Percentiles rank a stretch among this genome's conserved stretches.
phyloP scores from a whole-genome alignment of 2,113 vertebrate genomes.

The Scytalopus superciliaris region DNA sequence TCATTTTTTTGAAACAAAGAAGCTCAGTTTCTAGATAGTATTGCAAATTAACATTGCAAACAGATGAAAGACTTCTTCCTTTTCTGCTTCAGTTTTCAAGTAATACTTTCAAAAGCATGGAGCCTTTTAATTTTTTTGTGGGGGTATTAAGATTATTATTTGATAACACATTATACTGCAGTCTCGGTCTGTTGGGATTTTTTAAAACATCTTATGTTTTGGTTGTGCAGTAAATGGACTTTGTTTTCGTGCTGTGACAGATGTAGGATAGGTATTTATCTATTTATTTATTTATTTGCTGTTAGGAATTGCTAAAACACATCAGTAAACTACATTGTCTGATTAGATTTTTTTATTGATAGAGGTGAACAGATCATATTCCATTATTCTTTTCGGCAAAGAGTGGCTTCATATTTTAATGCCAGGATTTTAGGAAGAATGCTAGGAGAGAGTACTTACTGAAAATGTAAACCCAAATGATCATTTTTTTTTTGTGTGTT shows the following conservation, averaged over 20 bases:
- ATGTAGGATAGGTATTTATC: background rate
- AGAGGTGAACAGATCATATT: background rate
- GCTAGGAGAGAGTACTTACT: background rate
- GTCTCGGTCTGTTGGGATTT: background rate
- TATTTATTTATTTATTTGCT: background rate
- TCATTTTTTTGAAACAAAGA: background rate
- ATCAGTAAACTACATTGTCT: background rate
- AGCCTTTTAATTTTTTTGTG: background rate
- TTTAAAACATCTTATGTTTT: background rate
- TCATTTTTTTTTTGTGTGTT: background rate
- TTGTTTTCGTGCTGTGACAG: background rate
- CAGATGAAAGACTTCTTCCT: background rate
- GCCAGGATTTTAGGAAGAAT: background rate
- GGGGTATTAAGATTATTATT: background rate
- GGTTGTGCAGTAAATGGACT: background rate
- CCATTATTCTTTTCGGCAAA: background rate
- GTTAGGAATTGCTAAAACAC: background rate
- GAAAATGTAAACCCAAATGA: background rate
- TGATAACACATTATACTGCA: background rate
- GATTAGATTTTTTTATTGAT: background rate
- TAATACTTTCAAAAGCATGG: background rate
- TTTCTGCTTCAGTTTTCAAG: background rate
- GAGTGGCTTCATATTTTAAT: background rate
- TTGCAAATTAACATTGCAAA: background rate
- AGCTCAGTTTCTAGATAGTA: background rate